These are phyloP conservation scores for Erebia epiphron DNA, from an alignment of 2,888 invertebrate species.

Conservation along the genomic window DNA sequence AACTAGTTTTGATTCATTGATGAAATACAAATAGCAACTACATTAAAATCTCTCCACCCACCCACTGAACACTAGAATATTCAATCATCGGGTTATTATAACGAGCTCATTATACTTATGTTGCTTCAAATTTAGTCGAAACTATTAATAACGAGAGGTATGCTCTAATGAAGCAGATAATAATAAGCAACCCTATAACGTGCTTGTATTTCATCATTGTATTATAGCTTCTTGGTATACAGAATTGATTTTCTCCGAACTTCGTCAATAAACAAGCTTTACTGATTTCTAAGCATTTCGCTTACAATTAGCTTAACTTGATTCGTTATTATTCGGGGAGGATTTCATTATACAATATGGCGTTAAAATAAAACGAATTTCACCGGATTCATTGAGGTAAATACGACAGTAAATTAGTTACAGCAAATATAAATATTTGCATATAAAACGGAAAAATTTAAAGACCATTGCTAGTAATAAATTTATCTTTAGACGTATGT, in stretches of 20 bases:
- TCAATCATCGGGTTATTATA: constrained; percentile 2
- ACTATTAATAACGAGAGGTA: neutral
- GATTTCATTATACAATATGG: neutral
- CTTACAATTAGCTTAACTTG: neutral
- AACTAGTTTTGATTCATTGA: neutral
- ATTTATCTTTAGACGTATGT: no score
- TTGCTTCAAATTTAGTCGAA: neutral
- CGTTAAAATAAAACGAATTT: neutral
- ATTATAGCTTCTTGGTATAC: neutral
- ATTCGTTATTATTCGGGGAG: neutral
- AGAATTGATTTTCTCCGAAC: neutral
- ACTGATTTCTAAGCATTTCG: neutral
- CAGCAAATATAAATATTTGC: no score
- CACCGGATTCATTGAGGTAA: no score
- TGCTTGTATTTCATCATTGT: neutral
- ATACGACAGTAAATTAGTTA: no score
- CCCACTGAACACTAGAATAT: neutral
- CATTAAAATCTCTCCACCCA: neutral
- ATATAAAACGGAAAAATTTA: no score
- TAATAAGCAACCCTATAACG: neutral
- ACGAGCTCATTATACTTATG: neutral
- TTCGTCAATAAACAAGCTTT: neutral
- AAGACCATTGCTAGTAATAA: no score
- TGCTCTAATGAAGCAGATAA: neutral
- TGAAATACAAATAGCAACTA: neutral